Percentiles rank a stretch among this genome's conserved stretches.
Conservation (phyloP, 2,113 vertebrate species). For the Anguilla japonica region DNA sequence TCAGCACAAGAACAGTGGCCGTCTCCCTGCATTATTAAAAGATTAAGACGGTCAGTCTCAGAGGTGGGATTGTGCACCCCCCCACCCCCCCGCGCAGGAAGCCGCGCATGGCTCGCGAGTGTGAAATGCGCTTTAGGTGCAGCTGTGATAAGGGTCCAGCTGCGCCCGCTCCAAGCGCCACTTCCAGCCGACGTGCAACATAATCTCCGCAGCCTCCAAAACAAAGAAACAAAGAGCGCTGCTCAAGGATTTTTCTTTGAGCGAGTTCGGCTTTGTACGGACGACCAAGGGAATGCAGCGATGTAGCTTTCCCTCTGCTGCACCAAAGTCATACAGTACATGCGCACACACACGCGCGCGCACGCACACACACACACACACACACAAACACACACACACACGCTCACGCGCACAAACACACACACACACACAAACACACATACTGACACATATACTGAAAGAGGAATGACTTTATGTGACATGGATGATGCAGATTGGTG, state of each 20-base stretch:
- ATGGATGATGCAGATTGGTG: neutral
- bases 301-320: neutral
- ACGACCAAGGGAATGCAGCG: neutral
- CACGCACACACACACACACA: neutral
- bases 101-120: neutral
- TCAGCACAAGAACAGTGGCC: neutral
- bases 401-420: no score
- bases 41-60: conserved; percentile 4
- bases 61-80: neutral
- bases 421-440: neutral
- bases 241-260: neutral
- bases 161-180: neutral
- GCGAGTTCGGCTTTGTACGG: neutral
- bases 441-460: neutral
- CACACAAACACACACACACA: neutral
- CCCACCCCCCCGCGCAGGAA: neutral
- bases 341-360: neutral
- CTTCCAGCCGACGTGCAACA: neutral
- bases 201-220: neutral
- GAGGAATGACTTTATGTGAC: neutral
- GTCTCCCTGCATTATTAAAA: conserved; percentile 12
- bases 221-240: neutral
- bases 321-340: neutral
- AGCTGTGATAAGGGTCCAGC: neutral
- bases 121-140: conserved; percentile 2